Base-by-base conservation (phyloP, 2,888 invertebrate genomes). In the Pheosia tremula region DNA sequence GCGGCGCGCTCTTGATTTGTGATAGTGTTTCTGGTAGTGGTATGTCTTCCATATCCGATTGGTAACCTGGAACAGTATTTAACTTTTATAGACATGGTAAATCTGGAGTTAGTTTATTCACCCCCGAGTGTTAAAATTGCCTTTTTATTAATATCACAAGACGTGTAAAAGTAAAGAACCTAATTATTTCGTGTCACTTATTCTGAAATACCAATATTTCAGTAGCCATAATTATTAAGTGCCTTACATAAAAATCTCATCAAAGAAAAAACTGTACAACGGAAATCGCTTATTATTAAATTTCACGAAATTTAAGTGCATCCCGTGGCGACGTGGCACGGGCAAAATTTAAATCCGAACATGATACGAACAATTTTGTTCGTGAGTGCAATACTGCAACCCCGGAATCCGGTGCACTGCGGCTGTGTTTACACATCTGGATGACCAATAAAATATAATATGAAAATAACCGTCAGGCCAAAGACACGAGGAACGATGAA, bases 351-450 rank as follows among this genome's bases (percentile, higher is more conserved):
- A n/a, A 47, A 47, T 47, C 47, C 9, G n/a, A 47, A 47, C 47
- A n/a, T n/a, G 47, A 47, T 47, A 64, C 61, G 59, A 69, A 72
- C 64, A 71, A 63, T 78, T 76, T 75, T 78, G 72, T 70, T 69
- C 72, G 74, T 60, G 70, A 74, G 62, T 77, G 77, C 78, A 79
- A 76, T 78, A 79, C 75, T 66, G 68, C 70, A 76, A 74, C 67
- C 75, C 78, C 75, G 80, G 81, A 85, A 83, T 84, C 80, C 80
- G 75, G 68, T 72, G 72, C 75, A 65, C 71, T 59, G 68, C 76
- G 73, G 70, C 67, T 71, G 67, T 89, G 89, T 89, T 91, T 89
- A 85, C 86, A 89, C 87, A 89, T 90, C 88, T 90, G 88, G 81
- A 80, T 77, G 79, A 76, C 79, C 77, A 83, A 82, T 87, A 83